Conservation (phyloP, 2,888 invertebrate genomes). For the Adelognathus sp. region DNA sequence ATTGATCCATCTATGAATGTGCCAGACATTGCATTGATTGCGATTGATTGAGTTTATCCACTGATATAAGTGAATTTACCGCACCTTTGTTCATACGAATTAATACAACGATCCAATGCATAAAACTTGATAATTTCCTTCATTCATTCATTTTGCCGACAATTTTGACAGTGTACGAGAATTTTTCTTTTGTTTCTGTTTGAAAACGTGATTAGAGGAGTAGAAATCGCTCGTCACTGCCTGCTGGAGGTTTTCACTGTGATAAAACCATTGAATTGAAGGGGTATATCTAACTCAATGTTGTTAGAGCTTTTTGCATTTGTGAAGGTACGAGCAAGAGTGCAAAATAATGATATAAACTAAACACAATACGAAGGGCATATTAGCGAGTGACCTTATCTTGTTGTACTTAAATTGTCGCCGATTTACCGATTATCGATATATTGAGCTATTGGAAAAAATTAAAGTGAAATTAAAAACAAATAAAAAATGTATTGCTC, state of each 20-base stretch:
- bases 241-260: slow-evolving; percentile 66
- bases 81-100: no score
- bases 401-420: slow-evolving; percentile 44
- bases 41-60: no score
- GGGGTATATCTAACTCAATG: slow-evolving; percentile 55
- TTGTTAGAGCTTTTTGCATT: background rate
- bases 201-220: slow-evolving; percentile 21
- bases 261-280: slow-evolving; percentile 66
- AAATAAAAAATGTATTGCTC: background rate
- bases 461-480: no score
- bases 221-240: slow-evolving; percentile 41
- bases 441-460: slow-evolving; percentile 33
- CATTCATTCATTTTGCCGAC: background rate
- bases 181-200: background rate
- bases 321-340: background rate
- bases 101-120: no score
- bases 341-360: slow-evolving; percentile 8
- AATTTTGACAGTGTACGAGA: background rate
- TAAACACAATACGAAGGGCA: slow-evolving; percentile 31
- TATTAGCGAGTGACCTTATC: slow-evolving; percentile 38
- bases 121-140: no score
- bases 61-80: no score
- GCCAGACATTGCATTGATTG: no score
- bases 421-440: slow-evolving; percentile 26
- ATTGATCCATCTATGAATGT: no score